These are phyloP conservation scores for Lynx canadensis DNA, from an alignment of 2,113 vertebrate genomes.

Conservation along the genomic window DNA sequence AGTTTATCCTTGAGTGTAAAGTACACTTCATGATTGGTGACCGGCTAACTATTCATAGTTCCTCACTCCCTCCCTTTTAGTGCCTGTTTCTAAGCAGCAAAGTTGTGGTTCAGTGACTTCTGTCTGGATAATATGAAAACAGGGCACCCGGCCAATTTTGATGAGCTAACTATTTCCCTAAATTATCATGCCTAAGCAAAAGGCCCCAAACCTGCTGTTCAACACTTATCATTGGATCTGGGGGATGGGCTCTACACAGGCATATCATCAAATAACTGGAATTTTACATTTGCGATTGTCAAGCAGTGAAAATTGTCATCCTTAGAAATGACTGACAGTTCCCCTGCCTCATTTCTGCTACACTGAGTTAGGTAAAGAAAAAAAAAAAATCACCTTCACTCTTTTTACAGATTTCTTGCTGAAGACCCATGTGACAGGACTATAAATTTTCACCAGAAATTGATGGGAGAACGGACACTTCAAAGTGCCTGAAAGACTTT, in stretches of 20 bases:
- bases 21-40: constrained; percentile 42
- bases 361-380: not conserved
- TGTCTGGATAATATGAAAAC: constrained; percentile 75
- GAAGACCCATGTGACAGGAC: constrained; percentile 53
- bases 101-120: constrained; percentile 77
- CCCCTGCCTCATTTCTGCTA: constrained; percentile 56
- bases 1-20: constrained; percentile 62
- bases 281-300: constrained; percentile 68
- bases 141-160: constrained; percentile 62
- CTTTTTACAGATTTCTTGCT: constrained; percentile 53
- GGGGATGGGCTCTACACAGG: constrained; percentile 3
- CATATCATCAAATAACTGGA: constrained; percentile 55
- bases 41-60: constrained; percentile 52
- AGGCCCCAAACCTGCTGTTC: constrained; percentile 44
- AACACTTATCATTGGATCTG: not conserved
- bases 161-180: constrained; percentile 75
- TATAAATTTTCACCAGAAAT: constrained; percentile 65
- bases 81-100: constrained; percentile 73
- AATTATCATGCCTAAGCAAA: constrained; percentile 75
- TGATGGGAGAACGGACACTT: constrained; percentile 37
- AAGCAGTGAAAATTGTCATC: constrained; percentile 67
- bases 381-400: constrained; percentile 55
- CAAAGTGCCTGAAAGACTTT: constrained; percentile 62
- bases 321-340: constrained; percentile 75
- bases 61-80: not conserved